These are phyloP conservation scores for Nannospalax galili DNA, from an alignment of 2,113 vertebrate genomes.

Conservation along the genomic window DNA sequence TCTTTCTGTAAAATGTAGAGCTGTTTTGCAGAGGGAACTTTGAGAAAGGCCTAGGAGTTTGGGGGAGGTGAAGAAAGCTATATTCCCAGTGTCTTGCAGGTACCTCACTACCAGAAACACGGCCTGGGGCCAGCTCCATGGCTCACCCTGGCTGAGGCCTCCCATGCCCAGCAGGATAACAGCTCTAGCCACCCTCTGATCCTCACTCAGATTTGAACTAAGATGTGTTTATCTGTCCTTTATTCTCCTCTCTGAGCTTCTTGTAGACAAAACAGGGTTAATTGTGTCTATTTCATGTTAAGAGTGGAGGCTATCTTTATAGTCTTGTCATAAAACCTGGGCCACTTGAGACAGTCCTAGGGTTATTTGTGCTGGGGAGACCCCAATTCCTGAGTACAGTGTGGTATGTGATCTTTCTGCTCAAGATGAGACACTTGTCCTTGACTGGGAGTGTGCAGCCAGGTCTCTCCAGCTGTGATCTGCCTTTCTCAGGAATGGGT, in stretches of 20 bases:
- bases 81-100: background rate
- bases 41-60: background rate
- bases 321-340: background rate
- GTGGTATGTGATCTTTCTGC: background rate
- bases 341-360: background rate
- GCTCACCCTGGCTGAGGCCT: background rate
- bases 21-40: constrained; percentile 52
- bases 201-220: background rate
- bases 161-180: background rate
- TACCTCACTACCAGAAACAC: background rate
- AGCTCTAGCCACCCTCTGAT: background rate
- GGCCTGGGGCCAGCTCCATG: background rate
- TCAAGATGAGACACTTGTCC: background rate
- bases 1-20: constrained; percentile 60
- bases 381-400: background rate
- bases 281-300: background rate
- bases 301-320: background rate
- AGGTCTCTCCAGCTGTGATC: background rate
- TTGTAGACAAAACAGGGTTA: background rate
- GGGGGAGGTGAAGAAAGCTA: background rate
- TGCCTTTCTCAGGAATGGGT: background rate
- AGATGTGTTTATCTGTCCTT: background rate
- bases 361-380: background rate
- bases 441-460: background rate
- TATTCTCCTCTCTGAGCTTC: background rate